Conservation (phyloP, 2,888 invertebrate genomes). For the Cheiracanthium punctorium region DNA sequence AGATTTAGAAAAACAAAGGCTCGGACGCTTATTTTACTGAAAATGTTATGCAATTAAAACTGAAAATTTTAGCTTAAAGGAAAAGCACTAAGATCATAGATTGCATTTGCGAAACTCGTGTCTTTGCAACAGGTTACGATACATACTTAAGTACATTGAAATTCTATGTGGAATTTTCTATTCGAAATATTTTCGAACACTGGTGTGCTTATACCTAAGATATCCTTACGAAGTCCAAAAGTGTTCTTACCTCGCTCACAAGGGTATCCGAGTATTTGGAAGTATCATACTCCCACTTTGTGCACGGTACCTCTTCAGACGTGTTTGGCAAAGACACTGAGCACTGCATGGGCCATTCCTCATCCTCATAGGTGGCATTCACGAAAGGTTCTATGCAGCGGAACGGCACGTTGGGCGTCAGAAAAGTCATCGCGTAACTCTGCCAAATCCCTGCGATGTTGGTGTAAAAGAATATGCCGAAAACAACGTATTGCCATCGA, state of each 20-base stretch:
- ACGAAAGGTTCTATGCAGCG: slow-evolving; percentile 23
- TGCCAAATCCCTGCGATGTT: slow-evolving; percentile 42
- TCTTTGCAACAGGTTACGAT: too few species aligned
- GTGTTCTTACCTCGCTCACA: slow-evolving; percentile 81
- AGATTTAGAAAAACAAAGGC: too few species aligned
- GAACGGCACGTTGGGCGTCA: slow-evolving; percentile 51
- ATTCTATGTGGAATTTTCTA: too few species aligned
- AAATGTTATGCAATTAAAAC: too few species aligned
- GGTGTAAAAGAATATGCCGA: slow-evolving; percentile 29
- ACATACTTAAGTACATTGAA: too few species aligned
- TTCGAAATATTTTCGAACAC: too few species aligned
- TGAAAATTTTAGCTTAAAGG: too few species aligned
- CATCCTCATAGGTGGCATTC: neutral
- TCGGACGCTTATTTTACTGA: too few species aligned
- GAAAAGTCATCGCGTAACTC: slow-evolving; percentile 46
- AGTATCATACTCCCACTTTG: slow-evolving; percentile 81
- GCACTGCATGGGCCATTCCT: neutral
- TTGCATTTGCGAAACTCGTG: too few species aligned
- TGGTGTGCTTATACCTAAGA: too few species aligned
- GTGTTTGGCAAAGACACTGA: neutral
- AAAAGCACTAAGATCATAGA: too few species aligned
- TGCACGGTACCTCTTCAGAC: slow-evolving; percentile 76
- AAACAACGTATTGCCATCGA: slow-evolving; percentile 34
- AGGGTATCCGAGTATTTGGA: slow-evolving; percentile 82
- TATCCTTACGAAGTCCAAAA: too few species aligned